These are phyloP conservation scores for Chaenogobius annularis DNA, from an alignment of 2,113 vertebrate species.

Conservation along the genomic window DNA sequence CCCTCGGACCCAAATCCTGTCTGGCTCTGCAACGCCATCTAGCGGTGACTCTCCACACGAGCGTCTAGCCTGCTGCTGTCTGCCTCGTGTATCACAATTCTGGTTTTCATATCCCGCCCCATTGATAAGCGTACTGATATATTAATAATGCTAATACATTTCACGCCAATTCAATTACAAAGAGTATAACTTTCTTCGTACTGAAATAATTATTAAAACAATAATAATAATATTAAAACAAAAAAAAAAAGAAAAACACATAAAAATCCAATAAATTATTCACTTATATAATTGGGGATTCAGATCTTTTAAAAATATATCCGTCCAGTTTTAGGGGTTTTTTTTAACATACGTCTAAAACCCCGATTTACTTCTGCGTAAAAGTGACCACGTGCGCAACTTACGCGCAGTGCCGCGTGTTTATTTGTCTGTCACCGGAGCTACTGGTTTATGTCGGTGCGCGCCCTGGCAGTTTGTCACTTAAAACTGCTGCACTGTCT, in stretches of 20 bases:
- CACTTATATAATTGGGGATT: not conserved
- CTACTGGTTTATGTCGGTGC: conserved; percentile 27
- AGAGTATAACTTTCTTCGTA: not conserved
- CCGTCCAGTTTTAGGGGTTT: too few relatives aligned
- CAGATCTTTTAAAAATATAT: not conserved
- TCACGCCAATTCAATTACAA: not conserved
- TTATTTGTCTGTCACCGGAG: conserved; percentile 10
- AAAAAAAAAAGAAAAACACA: not conserved
- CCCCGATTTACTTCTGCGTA: too few relatives aligned
- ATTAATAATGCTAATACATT: not conserved
- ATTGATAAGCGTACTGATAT: not conserved
- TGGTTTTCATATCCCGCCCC: not conserved
- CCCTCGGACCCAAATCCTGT: conserved; percentile 48
- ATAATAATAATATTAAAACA: too few relatives aligned
- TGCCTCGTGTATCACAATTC: not conserved
- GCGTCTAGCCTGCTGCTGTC: not conserved
- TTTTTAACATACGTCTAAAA: not conserved
- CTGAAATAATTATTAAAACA: not conserved
- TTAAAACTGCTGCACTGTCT: conserved; percentile 19
- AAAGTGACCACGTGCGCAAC: not conserved
- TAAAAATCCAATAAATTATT: not conserved
- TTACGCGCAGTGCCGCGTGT: conserved; percentile 7
- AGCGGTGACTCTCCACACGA: conserved; percentile 64
- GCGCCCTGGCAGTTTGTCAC: conserved; percentile 28
- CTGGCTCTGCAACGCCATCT: conserved; percentile 92